These are phyloP conservation scores for Protophormia terraenovae DNA, from an alignment of 2,888 invertebrate genomes.

Conservation along the genomic window DNA sequence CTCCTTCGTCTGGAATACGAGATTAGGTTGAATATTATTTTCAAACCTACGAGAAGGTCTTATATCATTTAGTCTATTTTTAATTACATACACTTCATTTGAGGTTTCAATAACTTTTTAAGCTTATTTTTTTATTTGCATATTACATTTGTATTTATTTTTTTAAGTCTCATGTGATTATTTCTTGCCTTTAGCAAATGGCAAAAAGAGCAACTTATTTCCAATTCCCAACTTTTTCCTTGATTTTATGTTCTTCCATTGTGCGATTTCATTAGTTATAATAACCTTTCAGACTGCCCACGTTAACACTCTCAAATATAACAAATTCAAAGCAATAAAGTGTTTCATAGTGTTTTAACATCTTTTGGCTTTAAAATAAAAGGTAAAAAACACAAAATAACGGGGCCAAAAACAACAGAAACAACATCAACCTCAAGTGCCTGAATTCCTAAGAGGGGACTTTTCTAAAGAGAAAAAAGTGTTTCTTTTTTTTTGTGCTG, in stretches of 20 bases:
- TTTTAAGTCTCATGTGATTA: too few relatives aligned
- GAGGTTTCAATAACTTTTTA: too few relatives aligned
- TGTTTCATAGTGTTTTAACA: constrained; percentile 41
- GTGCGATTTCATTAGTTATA: too few relatives aligned
- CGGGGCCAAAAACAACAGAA: constrained; percentile 15
- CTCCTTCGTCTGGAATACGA: constrained; percentile 2
- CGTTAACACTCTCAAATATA: not conserved
- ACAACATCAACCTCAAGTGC: constrained; percentile 46
- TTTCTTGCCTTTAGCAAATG: too few relatives aligned
- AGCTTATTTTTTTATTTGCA: not conserved
- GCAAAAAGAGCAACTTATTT: too few relatives aligned
- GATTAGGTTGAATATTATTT: not conserved
- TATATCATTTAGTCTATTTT: too few relatives aligned
- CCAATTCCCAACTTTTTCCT: too few relatives aligned
- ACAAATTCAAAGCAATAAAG: constrained; percentile 41
- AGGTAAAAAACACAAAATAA: not conserved
- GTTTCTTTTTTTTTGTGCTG: not conserved
- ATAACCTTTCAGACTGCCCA: not conserved
- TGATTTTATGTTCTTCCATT: too few relatives aligned
- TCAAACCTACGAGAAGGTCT: too few relatives aligned
- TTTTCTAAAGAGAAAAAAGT: not conserved
- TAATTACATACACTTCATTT: too few relatives aligned
- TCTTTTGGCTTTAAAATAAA: constrained; percentile 30
- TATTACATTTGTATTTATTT: not conserved
- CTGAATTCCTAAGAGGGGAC: constrained; percentile 41